Conservation (phyloP, 2,888 invertebrate genomes). For the Drosophila maculinotata region DNA sequence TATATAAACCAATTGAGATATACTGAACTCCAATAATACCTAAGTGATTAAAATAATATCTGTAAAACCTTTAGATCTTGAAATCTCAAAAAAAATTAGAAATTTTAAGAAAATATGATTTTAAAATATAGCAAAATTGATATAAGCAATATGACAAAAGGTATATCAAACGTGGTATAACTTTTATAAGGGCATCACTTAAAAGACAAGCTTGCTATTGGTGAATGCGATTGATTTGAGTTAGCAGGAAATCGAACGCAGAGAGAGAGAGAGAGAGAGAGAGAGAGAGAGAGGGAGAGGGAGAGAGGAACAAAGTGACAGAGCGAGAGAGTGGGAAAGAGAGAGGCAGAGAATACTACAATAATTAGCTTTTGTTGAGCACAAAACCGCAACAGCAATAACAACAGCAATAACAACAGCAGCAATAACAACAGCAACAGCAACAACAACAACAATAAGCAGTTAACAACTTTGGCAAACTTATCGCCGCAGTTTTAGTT, state of each 20-base stretch:
- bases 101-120: too few species aligned
- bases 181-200: constrained; percentile 21
- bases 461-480: constrained; percentile 69
- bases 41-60: too few species aligned
- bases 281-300: constrained; percentile 20
- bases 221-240: constrained; percentile 54
- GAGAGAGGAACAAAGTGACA: constrained; percentile 3
- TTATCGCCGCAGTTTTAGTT: constrained; percentile 51
- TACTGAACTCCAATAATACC: too few species aligned
- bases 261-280: constrained; percentile 16
- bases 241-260: constrained; percentile 44
- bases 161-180: too few species aligned
- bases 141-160: not conserved
- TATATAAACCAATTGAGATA: too few species aligned
- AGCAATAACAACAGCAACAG: constrained; percentile 25
- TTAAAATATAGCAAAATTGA: not conserved
- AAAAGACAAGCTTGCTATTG: constrained; percentile 57
- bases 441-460: constrained; percentile 46
- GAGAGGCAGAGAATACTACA: constrained; percentile 29
- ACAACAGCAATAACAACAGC: constrained; percentile 17
- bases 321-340: constrained; percentile 7
- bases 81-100: too few species aligned
- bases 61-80: not conserved
- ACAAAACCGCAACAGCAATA: constrained; percentile 33
- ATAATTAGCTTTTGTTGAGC: constrained; percentile 66